Conservation (phyloP, 2,113 vertebrate species). For the Anser brachyrhynchus region DNA sequence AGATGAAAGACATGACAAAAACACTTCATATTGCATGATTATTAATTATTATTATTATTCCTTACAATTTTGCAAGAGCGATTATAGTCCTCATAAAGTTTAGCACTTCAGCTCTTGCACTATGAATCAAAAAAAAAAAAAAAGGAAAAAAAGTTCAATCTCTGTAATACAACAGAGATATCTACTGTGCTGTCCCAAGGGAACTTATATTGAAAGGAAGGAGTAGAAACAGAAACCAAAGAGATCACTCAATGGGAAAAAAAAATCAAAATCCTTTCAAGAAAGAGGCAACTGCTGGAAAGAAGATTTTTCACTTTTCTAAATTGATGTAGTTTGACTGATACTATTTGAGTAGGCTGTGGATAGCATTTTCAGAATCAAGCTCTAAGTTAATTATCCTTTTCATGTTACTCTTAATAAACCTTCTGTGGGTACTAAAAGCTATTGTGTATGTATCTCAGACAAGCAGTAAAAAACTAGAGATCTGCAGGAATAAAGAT, state of each 20-base stretch:
- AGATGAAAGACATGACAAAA: constrained; percentile 57
- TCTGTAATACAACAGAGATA: background rate
- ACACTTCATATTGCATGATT: constrained; percentile 32
- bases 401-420: background rate
- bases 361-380: background rate
- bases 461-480: background rate
- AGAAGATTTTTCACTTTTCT: background rate
- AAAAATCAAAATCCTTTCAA: background rate
- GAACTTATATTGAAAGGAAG: background rate
- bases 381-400: background rate
- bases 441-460: background rate
- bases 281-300: background rate
- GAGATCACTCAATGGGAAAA: background rate
- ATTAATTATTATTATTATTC: constrained; percentile 61
- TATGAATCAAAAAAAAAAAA: background rate
- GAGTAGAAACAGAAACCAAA: background rate
- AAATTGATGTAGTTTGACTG: background rate
- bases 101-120: background rate
- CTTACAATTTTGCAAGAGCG: background rate
- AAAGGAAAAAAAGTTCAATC: background rate
- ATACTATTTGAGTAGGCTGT: background rate
- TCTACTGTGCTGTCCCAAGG: background rate
- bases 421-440: background rate
- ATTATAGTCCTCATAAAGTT: constrained; percentile 37
- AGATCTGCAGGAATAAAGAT: background rate